These are phyloP conservation scores for Bombus pyrosoma DNA, from an alignment of 1,140 invertebrate genomes.

Conservation along the genomic window DNA sequence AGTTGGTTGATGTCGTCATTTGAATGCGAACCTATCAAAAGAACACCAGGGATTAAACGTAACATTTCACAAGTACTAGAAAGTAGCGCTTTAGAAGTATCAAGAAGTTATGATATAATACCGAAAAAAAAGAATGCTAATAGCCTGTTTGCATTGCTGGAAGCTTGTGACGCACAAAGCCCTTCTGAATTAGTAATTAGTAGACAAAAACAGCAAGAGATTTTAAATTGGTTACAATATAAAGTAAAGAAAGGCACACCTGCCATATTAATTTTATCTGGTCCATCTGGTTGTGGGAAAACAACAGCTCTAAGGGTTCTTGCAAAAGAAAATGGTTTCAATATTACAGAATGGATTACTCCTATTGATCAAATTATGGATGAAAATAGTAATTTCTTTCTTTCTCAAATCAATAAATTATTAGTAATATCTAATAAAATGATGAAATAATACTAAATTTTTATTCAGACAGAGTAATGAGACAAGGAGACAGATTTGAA, in stretches of 20 bases:
- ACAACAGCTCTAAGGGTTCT: slow-evolving; percentile 85
- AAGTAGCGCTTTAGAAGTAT: neutral
- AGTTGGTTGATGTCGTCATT: slow-evolving; percentile 57
- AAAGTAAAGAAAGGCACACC: slow-evolving; percentile 77
- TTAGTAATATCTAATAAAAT: slow-evolving; percentile 44
- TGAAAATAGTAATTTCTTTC: slow-evolving; percentile 75
- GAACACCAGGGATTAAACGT: neutral
- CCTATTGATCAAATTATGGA: slow-evolving; percentile 84
- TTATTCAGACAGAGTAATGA: slow-evolving; percentile 66
- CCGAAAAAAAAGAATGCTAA: slow-evolving; percentile 52
- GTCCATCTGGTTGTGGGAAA: slow-evolving; percentile 89
- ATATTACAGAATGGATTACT: slow-evolving; percentile 88
- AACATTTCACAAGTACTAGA: neutral
- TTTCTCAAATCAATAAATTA: slow-evolving; percentile 19
- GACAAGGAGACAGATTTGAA: slow-evolving; percentile 86
- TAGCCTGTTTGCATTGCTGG: slow-evolving; percentile 69
- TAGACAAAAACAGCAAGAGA: slow-evolving; percentile 78
- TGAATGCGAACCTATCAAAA: slow-evolving; percentile 24
- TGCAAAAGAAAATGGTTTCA: slow-evolving; percentile 84
- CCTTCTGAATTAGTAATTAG: slow-evolving; percentile 75
- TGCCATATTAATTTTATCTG: slow-evolving; percentile 86
- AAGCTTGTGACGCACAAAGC: slow-evolving; percentile 74
- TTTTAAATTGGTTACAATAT: slow-evolving; percentile 72
- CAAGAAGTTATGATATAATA: neutral
- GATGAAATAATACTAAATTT: neutral